These are phyloP conservation scores for Myripristis murdjan DNA, from an alignment of 2,797 vertebrate genomes.

Conservation along the genomic window DNA sequence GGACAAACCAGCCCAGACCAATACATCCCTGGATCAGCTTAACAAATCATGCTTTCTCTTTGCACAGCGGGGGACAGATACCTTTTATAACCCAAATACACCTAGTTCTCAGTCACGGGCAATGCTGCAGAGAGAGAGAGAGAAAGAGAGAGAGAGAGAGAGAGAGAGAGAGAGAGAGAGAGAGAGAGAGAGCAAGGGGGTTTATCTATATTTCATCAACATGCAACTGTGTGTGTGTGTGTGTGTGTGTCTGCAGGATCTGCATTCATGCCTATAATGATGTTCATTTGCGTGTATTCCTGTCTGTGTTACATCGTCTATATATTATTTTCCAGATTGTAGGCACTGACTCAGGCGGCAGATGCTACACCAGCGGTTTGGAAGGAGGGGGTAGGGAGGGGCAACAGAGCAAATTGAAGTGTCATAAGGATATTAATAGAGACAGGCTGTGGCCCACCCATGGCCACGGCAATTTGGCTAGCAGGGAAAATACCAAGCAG, in stretches of 20 bases:
- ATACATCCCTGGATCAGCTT: slow-evolving; percentile 9
- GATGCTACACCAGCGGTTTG: slow-evolving; percentile 31
- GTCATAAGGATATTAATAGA: slow-evolving; percentile 76
- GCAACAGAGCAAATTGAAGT: slow-evolving; percentile 54
- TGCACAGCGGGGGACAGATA: slow-evolving; percentile 10
- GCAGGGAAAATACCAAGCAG: slow-evolving; percentile 55
- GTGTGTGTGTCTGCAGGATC: slow-evolving; percentile 8
- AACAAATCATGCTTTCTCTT: slow-evolving; percentile 21
- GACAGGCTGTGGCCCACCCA: slow-evolving; percentile 53
- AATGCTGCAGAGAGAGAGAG: neutral
- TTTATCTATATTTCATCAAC: too few relatives aligned
- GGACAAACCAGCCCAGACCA: slow-evolving; percentile 3
- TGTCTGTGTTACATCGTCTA: slow-evolving; percentile 26
- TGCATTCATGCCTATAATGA: neutral
- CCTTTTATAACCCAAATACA: slow-evolving; percentile 5
- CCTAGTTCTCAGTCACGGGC: slow-evolving; percentile 8
- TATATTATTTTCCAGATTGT: slow-evolving; percentile 26
- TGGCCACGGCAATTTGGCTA: slow-evolving; percentile 59
- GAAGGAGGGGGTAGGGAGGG: neutral
- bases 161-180: slow-evolving; percentile 4
- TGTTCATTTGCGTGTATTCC: slow-evolving; percentile 22
- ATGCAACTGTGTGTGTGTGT: slow-evolving; percentile 10
- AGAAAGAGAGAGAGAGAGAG: neutral
- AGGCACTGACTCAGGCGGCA: slow-evolving; percentile 33
- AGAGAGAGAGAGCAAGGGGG: slow-evolving; percentile 13